Conservation (phyloP, 1,140 invertebrate species). For the Eulimnadia texana region DNA sequence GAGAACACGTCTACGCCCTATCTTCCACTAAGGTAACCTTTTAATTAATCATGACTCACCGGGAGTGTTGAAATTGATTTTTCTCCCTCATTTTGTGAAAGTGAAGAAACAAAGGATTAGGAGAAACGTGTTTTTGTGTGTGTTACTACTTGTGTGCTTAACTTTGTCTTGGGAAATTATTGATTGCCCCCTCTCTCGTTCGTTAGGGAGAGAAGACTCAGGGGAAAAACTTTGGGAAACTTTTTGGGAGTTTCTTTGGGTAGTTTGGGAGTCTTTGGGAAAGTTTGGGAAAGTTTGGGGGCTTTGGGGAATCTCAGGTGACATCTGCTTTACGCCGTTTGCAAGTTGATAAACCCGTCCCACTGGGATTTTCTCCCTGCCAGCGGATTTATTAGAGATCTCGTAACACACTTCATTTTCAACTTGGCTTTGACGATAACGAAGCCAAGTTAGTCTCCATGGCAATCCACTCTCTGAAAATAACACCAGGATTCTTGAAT, state of each 20-base stretch:
- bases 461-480: too few relatives aligned
- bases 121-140: too few relatives aligned
- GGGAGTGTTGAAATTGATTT: background rate
- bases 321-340: background rate
- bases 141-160: too few relatives aligned
- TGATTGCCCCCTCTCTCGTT: too few relatives aligned
- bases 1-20: conserved; percentile 55
- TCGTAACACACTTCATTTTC: background rate
- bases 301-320: background rate
- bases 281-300: background rate
- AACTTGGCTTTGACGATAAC: background rate
- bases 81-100: background rate
- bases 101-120: background rate
- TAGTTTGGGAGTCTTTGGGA: background rate
- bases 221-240: too few relatives aligned
- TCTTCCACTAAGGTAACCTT: conserved; percentile 45
- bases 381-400: background rate
- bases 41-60: background rate
- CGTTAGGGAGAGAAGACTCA: too few relatives aligned
- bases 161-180: too few relatives aligned
- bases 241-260: too few relatives aligned
- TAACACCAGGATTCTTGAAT: too few relatives aligned
- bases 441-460: too few relatives aligned
- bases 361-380: background rate
- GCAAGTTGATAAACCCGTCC: background rate